Base-by-base conservation (phyloP, 2,888 invertebrate genomes). In the Phlogophora meticulosa region DNA sequence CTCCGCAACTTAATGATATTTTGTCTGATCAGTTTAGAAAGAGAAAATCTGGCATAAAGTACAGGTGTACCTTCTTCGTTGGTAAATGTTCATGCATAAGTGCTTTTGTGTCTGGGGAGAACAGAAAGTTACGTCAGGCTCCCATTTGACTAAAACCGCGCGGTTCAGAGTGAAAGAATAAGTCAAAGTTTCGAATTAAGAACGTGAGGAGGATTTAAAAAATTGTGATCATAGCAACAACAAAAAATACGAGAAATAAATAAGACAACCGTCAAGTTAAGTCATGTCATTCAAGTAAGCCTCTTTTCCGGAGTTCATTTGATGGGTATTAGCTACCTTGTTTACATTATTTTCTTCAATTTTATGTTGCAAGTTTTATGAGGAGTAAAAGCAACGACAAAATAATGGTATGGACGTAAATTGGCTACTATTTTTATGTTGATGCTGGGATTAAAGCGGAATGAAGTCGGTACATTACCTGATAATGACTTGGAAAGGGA, bases 311-410 rank as follows among this genome's bases (percentile, higher is more conserved):
- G 60, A 66, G 62, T 77, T 70, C 24, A 53, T 66, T 77, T 59
- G 52, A 70, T 57, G 46, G 52, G 51, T 58, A 62, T 70, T 60
- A 62, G 42, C 45, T 53, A 62, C 45, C 45, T 53, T 63, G 56
- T 76, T 79, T 77, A 64, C 67, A 73, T 73, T 51, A 59, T 73
- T 73, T 53, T 46, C 65, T 60, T 57, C 11, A 74, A 78, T 78
- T 78, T 78, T 49, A 68, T 43, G 48, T 57, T 43, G 43, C 46
- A 76, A 63, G 59, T 78, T 76, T 78, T 57, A 68, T 60, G 63
- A 34, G 43, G 55, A 55, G 58, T 67, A 73, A 61, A 66, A 78
- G 9, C 49, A 34, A 58, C 22, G 49, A 43, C 53, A 45, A 34
- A 55, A 55, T 78, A 61, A 78, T 67, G 74, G 49, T 40, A 55